Evolutionary conservation across 2,797 vertebrate genomes (phyloP), one percentile per base, ranked within the genome.

Genomic region (Halcyon smyrnensis): DNA sequence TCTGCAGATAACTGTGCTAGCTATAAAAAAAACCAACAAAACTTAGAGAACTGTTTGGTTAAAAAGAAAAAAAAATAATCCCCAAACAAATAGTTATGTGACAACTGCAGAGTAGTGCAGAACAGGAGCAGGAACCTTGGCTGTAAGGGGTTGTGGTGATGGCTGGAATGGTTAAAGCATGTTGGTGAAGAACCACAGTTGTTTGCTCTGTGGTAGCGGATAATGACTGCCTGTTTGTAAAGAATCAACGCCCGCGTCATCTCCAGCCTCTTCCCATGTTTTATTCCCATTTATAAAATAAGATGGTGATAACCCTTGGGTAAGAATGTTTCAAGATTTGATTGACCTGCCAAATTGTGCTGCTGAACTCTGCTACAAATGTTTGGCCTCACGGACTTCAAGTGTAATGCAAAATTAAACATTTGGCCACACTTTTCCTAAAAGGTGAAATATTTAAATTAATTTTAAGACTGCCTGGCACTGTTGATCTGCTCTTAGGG

Each of bases 401-500:
- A 37, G 37, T 8, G 2, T 68, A 69, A 74, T 54, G 37, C 45
- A 39, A 57, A 90, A 78, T 64, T 80, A 75, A 80, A 82, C 39
- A 51, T 59, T 71, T 68, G 41, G 57, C 68, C 63, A 64, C 25
- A 3, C 83, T 94, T 41, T 62, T 92, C 68, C 81, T 87, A n/a
- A 78, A 93, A 90, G 57, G 53, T 80, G 45, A 90, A 79, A 74
- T 75, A 77, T 14, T 91, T 83, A 57, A 75, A 81, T 70, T 70
- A 62, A 37, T 87, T 87, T 84, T 39, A 87, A 90, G 41, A 20
- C 81, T 84, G 48, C 39, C 50, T 87, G 53, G 86, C 78, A 28
- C 36, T 80, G 1, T 15, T 65, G 57, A 87, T 87, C 64, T 93
- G 86, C 90, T 96, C 92, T 96, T 90, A 94, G 94, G 93, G 62